These are phyloP conservation scores for Drosophila sordidapex DNA, from an alignment of 2,888 invertebrate genomes.

Conservation along the genomic window DNA sequence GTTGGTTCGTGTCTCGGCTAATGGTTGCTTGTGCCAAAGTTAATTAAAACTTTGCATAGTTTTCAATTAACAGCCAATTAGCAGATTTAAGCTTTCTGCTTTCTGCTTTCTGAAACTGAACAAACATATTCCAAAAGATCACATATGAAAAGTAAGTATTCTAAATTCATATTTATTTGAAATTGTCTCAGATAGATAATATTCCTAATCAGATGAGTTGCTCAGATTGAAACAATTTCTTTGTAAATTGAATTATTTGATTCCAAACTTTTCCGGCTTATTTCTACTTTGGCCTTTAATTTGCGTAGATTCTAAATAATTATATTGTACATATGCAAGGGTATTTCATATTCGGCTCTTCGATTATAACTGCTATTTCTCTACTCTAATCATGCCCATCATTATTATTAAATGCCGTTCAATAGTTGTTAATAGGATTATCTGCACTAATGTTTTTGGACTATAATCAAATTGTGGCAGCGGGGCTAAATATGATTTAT, in stretches of 20 bases:
- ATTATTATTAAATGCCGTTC: constrained; percentile 12
- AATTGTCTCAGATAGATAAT: background rate
- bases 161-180: background rate
- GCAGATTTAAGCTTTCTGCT: constrained; percentile 48
- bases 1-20: constrained; percentile 73
- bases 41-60: constrained; percentile 50
- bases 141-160: background rate
- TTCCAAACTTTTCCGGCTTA: background rate
- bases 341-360: background rate
- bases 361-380: background rate
- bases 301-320: background rate
- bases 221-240: background rate
- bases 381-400: background rate
- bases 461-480: constrained; percentile 25
- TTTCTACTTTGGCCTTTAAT: background rate
- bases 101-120: constrained; percentile 16
- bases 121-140: background rate
- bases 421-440: constrained; percentile 69
- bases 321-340: background rate
- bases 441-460: constrained; percentile 63
- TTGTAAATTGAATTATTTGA: background rate
- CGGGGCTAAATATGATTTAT: constrained; percentile 66
- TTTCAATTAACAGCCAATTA: constrained; percentile 59
- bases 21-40: constrained; percentile 29
- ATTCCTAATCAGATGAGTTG: background rate